These are phyloP conservation scores for Tetragonula clypearis DNA, from an alignment of 1,140 invertebrate species.

Conservation along the genomic window DNA sequence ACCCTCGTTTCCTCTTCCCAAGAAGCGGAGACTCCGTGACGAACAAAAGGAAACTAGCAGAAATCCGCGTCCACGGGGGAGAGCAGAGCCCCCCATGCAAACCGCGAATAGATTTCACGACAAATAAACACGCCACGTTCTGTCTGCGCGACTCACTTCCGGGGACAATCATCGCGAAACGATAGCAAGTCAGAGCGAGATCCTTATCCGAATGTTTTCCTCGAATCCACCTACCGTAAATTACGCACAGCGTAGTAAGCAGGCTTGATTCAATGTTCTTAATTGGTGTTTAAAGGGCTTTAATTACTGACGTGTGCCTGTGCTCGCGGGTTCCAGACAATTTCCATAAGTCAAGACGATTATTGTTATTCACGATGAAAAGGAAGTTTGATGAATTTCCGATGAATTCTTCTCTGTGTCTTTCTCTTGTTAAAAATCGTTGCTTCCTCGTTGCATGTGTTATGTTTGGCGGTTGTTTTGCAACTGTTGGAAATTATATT, in stretches of 20 bases:
- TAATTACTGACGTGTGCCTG: conserved; percentile 5
- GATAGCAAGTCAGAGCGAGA: not conserved
- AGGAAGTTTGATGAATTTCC: not conserved
- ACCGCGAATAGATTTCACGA: conserved; percentile 34
- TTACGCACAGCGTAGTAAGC: not conserved
- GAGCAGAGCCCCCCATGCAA: not conserved
- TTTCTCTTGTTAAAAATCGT: too few relatives aligned
- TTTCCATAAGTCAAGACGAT: not conserved
- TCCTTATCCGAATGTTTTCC: not conserved
- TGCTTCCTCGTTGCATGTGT: not conserved
- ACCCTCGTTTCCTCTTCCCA: conserved; percentile 2
- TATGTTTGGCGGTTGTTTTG: not conserved
- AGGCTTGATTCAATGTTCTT: not conserved
- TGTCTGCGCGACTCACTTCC: conserved; percentile 10
- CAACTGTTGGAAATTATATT: not conserved
- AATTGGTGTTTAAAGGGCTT: not conserved
- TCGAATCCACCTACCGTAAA: not conserved
- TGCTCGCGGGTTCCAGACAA: not conserved
- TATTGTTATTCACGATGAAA: not conserved
- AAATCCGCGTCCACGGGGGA: not conserved
- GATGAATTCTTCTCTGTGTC: not conserved
- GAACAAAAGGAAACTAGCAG: not conserved
- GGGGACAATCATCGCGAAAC: conserved; percentile 13
- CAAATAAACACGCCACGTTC: conserved; percentile 9
- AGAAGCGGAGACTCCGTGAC: not conserved